Conservation (phyloP, 2,113 vertebrate species). For the Sinocyclocheilus anshuiensis region DNA sequence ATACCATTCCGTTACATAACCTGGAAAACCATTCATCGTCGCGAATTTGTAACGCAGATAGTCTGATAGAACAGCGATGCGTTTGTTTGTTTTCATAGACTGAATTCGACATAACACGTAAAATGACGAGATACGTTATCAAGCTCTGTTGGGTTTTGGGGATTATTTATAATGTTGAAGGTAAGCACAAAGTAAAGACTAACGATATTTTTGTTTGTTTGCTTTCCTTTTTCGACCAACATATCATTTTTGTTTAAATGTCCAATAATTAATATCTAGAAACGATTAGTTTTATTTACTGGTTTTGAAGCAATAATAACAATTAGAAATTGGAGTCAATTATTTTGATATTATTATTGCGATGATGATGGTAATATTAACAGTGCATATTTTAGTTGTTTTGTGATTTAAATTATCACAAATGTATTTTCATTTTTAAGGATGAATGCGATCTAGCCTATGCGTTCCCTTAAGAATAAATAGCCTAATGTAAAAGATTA, state of each 20-base stretch:
- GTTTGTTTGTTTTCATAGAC: neutral
- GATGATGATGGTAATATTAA: neutral
- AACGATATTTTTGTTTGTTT: no score
- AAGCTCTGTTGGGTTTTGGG: conserved; percentile 8
- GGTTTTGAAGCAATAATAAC: neutral
- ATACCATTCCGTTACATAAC: neutral
- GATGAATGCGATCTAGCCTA: no score
- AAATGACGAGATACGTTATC: conserved; percentile 38
- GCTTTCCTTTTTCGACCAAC: no score
- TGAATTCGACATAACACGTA: neutral
- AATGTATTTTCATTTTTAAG: neutral
- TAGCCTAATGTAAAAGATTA: neutral
- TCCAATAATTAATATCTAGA: neutral
- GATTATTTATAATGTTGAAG: conserved; percentile 55
- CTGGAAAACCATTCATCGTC: neutral
- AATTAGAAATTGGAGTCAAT: neutral
- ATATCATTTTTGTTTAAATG: no score
- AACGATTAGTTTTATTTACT: neutral
- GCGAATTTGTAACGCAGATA: neutral
- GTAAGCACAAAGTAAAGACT: conserved; percentile 55
- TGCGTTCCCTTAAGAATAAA: neutral
- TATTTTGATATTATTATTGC: neutral
- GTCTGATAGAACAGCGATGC: neutral
- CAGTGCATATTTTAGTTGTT: neutral
- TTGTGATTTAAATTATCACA: neutral